phyloP scores from a whole-genome alignment of 2,113 vertebrate species.

The Oceanites oceanicus region DNA sequence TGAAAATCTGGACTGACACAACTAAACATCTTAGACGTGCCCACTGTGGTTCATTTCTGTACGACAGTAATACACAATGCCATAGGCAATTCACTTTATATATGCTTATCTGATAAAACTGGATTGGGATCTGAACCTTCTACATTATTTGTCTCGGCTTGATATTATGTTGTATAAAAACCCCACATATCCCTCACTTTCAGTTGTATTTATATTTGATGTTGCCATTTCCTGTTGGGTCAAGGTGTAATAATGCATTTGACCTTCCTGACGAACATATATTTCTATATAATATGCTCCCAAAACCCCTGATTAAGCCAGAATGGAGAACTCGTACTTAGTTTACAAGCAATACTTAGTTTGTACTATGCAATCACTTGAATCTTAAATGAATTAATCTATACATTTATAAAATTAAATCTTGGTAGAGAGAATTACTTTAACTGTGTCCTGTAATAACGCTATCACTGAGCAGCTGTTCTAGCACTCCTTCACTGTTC shows the following conservation, averaged over 20 bases:
- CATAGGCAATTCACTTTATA: neutral
- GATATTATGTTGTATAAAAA: too few relatives aligned
- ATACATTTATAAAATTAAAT: neutral
- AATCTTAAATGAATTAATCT: neutral
- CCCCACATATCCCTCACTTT: neutral
- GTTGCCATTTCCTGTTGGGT: neutral
- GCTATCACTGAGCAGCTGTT: neutral
- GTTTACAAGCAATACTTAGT: neutral
- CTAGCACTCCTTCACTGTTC: neutral
- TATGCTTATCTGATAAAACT: neutral
- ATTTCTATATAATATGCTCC: neutral
- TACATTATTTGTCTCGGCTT: too few relatives aligned
- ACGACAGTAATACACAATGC: rapidly evolving
- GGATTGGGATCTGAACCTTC: neutral
- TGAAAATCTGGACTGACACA: neutral
- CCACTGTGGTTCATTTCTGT: neutral
- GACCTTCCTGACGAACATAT: neutral
- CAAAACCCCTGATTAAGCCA: neutral
- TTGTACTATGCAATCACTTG: neutral
- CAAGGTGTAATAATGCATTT: neutral
- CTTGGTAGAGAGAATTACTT: neutral
- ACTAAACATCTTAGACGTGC: neutral
- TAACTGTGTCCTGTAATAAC: neutral
- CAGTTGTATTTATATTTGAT: neutral
- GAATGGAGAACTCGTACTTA: neutral